A percentile compares a stretch with the other conserved stretches of the same genome.
phyloP scores from a whole-genome alignment of 2,113 vertebrate species.

The Porphyrio hochstetteri region DNA sequence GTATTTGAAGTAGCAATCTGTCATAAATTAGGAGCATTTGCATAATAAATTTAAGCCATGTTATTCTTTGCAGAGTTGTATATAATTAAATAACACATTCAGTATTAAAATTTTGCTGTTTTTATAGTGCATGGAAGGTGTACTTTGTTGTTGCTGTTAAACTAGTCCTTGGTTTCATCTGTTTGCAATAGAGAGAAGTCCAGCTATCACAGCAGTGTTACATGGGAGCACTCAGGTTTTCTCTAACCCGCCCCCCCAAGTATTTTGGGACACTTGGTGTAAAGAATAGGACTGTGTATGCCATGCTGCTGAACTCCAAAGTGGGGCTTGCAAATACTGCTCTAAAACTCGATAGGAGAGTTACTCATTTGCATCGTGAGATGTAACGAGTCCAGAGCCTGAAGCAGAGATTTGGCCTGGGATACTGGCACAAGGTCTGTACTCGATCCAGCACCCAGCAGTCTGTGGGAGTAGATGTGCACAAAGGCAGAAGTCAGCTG shows the following conservation, averaged over 20 bases:
- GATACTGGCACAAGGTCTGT: background rate
- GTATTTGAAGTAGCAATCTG: conserved; percentile 78
- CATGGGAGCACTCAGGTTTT: background rate
- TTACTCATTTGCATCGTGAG: background rate
- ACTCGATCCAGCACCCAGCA: background rate
- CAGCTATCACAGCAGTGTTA: conserved; percentile 13
- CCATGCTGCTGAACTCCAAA: background rate
- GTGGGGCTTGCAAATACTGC: background rate
- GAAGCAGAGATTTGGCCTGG: background rate
- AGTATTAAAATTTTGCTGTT: conserved; percentile 45
- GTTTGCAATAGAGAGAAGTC: background rate
- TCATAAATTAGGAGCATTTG: conserved; percentile 77
- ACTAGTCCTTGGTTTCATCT: conserved; percentile 26
- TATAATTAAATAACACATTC: conserved; percentile 62
- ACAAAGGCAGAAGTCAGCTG: background rate
- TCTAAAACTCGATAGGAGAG: background rate
- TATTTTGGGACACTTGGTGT: conserved; percentile 4
- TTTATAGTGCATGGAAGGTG: conserved; percentile 27
- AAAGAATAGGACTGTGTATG: background rate
- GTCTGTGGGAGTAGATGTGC: background rate
- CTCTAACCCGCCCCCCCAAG: background rate
- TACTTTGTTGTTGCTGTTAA: conserved; percentile 64
- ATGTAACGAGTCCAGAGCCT: background rate
- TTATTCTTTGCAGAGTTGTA: conserved; percentile 73
- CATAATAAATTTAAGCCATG: conserved; percentile 71